These are phyloP conservation scores for Parnassius apollo DNA, from an alignment of 2,888 invertebrate species.

Conservation along the genomic window DNA sequence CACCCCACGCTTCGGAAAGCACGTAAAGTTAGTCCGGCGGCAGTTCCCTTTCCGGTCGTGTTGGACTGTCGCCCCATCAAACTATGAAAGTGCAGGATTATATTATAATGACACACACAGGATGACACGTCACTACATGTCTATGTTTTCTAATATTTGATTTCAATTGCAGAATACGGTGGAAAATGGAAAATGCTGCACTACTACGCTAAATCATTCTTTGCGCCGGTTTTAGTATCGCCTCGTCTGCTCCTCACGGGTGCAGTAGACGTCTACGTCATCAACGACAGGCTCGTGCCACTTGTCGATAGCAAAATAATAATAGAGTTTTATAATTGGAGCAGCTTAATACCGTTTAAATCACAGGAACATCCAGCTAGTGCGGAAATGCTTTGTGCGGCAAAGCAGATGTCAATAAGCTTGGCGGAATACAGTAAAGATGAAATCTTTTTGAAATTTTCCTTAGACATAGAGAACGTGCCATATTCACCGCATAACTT, in stretches of 20 bases:
- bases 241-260: constrained; percentile 75
- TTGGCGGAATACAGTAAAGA: constrained; percentile 48
- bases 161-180: constrained; percentile 82
- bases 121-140: no score
- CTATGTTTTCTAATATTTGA: background rate
- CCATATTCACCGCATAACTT: constrained; percentile 83
- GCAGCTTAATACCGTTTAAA: constrained; percentile 61
- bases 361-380: constrained; percentile 46
- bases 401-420: constrained; percentile 50
- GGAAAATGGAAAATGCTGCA: constrained; percentile 94
- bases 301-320: constrained; percentile 69
- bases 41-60: no score
- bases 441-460: constrained; percentile 67
- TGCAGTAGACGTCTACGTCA: constrained; percentile 81
- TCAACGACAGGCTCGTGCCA: constrained; percentile 82
- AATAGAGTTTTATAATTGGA: constrained; percentile 83
- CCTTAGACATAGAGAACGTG: constrained; percentile 71
- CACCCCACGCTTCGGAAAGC: no score
- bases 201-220: constrained; percentile 92
- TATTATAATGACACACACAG: no score
- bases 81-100: no score
- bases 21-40: no score
- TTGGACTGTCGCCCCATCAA: no score
- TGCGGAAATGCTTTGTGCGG: constrained; percentile 48
- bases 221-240: constrained; percentile 87